Percentiles rank a stretch among this genome's conserved stretches.
These are phyloP conservation scores for Acipenser transmontanus DNA, from an alignment of 2,797 vertebrate species.

Conservation along the genomic window DNA sequence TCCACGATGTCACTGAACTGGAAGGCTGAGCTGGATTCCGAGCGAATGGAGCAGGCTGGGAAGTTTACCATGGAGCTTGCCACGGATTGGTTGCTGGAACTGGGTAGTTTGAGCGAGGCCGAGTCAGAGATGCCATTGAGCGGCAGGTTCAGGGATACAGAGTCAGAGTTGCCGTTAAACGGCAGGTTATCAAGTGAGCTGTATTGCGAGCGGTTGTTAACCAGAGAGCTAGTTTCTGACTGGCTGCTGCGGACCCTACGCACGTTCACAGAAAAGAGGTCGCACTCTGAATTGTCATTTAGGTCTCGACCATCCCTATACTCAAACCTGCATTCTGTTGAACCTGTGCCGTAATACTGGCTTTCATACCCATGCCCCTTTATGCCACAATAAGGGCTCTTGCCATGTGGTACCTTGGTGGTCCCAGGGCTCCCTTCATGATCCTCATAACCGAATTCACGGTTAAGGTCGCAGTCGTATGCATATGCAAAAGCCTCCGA, in stretches of 20 bases:
- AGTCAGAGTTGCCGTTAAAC: constrained; percentile 59
- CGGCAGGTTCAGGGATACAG: constrained; percentile 49
- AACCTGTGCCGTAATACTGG: too few relatives aligned
- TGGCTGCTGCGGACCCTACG: constrained; percentile 38
- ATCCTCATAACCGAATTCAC: constrained; percentile 35
- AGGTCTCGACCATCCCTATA: constrained; percentile 46
- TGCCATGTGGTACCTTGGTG: constrained; percentile 14
- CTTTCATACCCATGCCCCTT: too few relatives aligned
- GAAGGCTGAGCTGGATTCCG: constrained; percentile 84
- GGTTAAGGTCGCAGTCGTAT: constrained; percentile 43
- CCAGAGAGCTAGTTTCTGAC: constrained; percentile 81
- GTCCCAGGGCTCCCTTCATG: constrained; percentile 28
- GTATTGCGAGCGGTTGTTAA: constrained; percentile 82
- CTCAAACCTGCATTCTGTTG: too few relatives aligned
- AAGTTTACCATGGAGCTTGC: constrained; percentile 97
- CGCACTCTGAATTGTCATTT: constrained; percentile 44
- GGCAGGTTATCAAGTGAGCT: constrained; percentile 81
- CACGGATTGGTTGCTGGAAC: constrained; percentile 81
- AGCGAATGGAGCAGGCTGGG: constrained; percentile 84
- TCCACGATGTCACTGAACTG: constrained; percentile 90
- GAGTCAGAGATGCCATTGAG: constrained; percentile 42
- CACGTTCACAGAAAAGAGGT: constrained; percentile 35
- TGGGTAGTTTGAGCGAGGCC: constrained; percentile 54
- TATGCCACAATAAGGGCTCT: too few relatives aligned
- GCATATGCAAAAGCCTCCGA: constrained; percentile 74